Base-by-base conservation (phyloP, 2,797 vertebrate species). In the Aulostomus chinensis region DNA sequence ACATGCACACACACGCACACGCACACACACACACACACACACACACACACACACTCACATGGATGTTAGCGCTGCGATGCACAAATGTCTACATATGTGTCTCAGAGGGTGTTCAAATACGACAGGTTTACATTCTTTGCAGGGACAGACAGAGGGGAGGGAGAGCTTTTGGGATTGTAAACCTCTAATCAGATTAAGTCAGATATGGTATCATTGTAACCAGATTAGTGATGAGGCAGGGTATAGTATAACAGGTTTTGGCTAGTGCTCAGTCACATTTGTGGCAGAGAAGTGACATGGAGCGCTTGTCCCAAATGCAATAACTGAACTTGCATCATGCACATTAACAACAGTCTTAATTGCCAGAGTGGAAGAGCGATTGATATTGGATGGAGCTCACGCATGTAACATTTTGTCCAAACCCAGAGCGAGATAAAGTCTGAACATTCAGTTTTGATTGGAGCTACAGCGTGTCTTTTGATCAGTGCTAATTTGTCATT, bases 181-280 rank as follows among this genome's bases (percentile, higher is more conserved):
- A 35, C 58, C 42, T 65, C 64, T 87, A 86, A 88, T 84, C 51
- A 35, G 64, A 86, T 88, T 63, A 85, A 37, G 57, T 59, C 69
- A 68, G 78, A 85, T 86, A 75, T 68, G 64, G 66, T 77, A 77
- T 84, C 82, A 46, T 54, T 73, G 53, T 87, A 87, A 88, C 81
- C 59, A 76, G 28, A 83, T 88, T 85, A 88, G 76, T 40, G 69
- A 69, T 66, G 73, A 68, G 80, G 78, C 80, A 74, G 76, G 77
- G 76, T 73, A 46, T 75, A 67, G 69, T 80, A 68, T 86, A 76
- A 87, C 84, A 84, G 68, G 81, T 81, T 84, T 73, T 81, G 60
- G 48, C 67, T 38, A 36, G 76, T 71, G 79, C 70, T 74, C 74
- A 52, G 68, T 84, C 79, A 85, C 79, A 82, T 85, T 88, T 85